These are phyloP conservation scores for Thaleichthys pacificus DNA, from an alignment of 2,797 vertebrate genomes.

Conservation along the genomic window DNA sequence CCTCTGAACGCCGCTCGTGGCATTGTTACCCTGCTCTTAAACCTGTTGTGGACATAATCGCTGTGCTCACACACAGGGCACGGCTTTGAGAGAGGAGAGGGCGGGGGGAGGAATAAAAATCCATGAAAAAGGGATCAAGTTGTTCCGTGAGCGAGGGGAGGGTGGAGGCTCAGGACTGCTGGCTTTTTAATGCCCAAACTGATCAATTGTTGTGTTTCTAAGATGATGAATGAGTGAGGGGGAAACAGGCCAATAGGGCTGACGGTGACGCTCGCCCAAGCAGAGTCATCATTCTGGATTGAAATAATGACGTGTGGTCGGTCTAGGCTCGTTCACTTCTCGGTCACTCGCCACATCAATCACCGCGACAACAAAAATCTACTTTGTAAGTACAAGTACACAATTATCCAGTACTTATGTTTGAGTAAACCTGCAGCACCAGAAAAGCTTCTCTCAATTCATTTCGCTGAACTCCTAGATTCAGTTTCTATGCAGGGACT, in stretches of 20 bases:
- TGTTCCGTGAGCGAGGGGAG: slow-evolving; percentile 11
- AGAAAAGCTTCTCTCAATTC: slow-evolving; percentile 27
- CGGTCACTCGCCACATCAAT: neutral
- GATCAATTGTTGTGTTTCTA: slow-evolving; percentile 11
- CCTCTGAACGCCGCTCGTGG: slow-evolving; percentile 45
- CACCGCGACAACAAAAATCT: neutral
- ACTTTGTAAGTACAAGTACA: neutral
- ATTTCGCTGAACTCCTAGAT: slow-evolving; percentile 25
- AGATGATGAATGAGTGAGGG: neutral
- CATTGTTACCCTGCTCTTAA: slow-evolving; percentile 68
- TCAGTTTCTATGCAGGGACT: slow-evolving; percentile 37
- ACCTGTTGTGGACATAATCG: slow-evolving; percentile 69
- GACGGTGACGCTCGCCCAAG: neutral
- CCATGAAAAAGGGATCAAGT: slow-evolving; percentile 36
- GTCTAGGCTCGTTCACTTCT: neutral
- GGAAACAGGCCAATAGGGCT: neutral
- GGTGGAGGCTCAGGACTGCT: neutral
- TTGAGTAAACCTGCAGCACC: neutral
- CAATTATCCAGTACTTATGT: neutral
- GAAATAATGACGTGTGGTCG: neutral
- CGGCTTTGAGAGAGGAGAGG: slow-evolving; percentile 44
- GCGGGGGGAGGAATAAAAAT: neutral
- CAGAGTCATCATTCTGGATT: neutral
- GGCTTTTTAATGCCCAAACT: slow-evolving; percentile 3
- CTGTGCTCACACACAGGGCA: slow-evolving; percentile 61